phyloP scores from a whole-genome alignment of 2,113 vertebrate genomes.

The Leptosomus discolor region DNA sequence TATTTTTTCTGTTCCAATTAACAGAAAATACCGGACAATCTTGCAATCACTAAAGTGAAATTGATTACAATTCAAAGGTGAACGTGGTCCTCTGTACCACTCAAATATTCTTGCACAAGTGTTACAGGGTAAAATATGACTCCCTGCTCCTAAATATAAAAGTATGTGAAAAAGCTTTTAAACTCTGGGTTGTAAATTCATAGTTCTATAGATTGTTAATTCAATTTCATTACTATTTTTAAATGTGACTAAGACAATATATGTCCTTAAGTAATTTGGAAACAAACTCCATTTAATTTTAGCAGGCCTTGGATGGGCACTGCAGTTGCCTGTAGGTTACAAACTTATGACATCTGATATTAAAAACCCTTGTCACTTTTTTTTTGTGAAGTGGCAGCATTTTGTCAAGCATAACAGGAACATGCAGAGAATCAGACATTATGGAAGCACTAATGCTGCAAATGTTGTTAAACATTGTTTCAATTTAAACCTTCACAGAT shows the following conservation, averaged over 20 bases:
- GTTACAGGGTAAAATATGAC: not conserved
- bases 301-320: not conserved
- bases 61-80: not conserved
- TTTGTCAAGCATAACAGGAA: not conserved
- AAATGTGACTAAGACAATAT: not conserved
- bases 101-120: not conserved
- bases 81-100: not conserved
- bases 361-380: not conserved
- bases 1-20: not conserved
- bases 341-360: not conserved
- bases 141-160: not conserved
- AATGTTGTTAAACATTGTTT: not conserved
- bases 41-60: not conserved
- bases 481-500: not conserved
- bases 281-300: not conserved
- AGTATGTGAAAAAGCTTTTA: not conserved
- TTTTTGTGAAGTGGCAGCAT: not conserved
- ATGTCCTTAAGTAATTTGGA: not conserved
- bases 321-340: not conserved
- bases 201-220: not conserved
- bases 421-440: not conserved
- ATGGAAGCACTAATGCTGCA: not conserved
- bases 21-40: not conserved
- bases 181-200: not conserved
- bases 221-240: not conserved